Conservation (phyloP, 2,888 invertebrate genomes). For the Eustalomyia histrio region DNA sequence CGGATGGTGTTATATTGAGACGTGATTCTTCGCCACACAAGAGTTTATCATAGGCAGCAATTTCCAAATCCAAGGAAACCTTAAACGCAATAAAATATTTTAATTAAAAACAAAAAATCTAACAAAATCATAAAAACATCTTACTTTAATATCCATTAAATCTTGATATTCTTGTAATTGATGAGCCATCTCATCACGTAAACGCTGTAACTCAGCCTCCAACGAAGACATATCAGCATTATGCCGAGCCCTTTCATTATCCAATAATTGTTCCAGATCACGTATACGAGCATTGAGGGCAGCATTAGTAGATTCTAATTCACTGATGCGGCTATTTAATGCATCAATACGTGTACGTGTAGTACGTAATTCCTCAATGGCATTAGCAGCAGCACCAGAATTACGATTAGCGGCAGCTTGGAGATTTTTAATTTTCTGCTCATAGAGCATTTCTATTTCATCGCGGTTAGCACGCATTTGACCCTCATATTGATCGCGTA, state of each 20-base stretch:
- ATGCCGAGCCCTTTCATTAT: conserved; percentile 89
- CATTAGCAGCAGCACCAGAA: conserved; percentile 85
- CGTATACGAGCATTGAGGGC: conserved; percentile 83
- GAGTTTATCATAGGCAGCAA: conserved; percentile 93
- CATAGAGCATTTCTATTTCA: conserved; percentile 88
- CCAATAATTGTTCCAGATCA: conserved; percentile 90
- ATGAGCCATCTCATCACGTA: conserved; percentile 91
- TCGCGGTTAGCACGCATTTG: conserved; percentile 93
- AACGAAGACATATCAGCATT: conserved; percentile 86
- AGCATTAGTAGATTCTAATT: conserved; percentile 87
- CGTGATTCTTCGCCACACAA: conserved; percentile 89
- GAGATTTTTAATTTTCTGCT: conserved; percentile 86
- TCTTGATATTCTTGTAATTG: conserved; percentile 97
- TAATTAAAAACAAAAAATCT: too few relatives aligned
- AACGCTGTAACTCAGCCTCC: conserved; percentile 87
- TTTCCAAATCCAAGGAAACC: conserved; percentile 90
- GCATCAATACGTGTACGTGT: conserved; percentile 89
- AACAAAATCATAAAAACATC: neutral
- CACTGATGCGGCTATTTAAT: conserved; percentile 86
- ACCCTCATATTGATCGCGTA: conserved; percentile 94
- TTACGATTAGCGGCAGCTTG: conserved; percentile 86
- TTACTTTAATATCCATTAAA: conserved; percentile 96
- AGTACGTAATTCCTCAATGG: conserved; percentile 90
- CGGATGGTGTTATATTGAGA: conserved; percentile 77
- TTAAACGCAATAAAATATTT: conserved; percentile 34